Percentiles rank a stretch among this genome's conserved stretches.
Evolutionary conservation across 2,113 vertebrate genomes (phyloP).

Genomic region (Gymnarchus niloticus): DNA sequence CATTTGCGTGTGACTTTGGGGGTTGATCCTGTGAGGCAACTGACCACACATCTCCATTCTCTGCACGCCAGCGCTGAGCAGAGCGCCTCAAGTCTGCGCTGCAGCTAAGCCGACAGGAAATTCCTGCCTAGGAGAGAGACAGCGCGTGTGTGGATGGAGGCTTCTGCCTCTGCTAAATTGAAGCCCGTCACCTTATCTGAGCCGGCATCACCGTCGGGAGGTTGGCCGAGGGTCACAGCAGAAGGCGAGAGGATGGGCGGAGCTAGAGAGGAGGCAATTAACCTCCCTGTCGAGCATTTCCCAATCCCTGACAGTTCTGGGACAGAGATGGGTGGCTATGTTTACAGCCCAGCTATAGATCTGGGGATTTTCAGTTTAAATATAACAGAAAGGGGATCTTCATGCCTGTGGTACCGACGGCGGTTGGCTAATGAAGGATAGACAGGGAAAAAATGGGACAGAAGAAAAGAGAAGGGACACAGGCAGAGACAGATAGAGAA

Average conservation of each 20-base stretch:
- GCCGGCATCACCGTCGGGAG: background rate
- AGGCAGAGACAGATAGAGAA: background rate
- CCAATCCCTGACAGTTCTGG: background rate
- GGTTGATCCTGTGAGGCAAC: background rate
- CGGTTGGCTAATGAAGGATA: conserved; percentile 11
- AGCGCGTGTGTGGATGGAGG: background rate
- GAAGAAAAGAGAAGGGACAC: conserved; percentile 12
- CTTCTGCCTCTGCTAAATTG: background rate
- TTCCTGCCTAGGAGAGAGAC: background rate
- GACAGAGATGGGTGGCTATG: background rate
- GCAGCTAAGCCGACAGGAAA: background rate
- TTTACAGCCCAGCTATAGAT: background rate
- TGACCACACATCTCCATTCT: background rate
- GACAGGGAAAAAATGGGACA: background rate
- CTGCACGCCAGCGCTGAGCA: background rate
- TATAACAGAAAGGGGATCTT: conserved; percentile 23
- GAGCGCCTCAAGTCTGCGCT: background rate
- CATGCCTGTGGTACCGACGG: conserved; percentile 29
- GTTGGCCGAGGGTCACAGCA: background rate
- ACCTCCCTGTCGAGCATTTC: background rate
- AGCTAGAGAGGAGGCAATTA: background rate
- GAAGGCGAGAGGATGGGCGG: background rate
- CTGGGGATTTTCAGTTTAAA: background rate
- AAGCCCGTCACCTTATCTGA: background rate
- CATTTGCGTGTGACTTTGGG: background rate